These are phyloP conservation scores for Tapera naevia DNA, from an alignment of 2,797 vertebrate species.

Conservation along the genomic window DNA sequence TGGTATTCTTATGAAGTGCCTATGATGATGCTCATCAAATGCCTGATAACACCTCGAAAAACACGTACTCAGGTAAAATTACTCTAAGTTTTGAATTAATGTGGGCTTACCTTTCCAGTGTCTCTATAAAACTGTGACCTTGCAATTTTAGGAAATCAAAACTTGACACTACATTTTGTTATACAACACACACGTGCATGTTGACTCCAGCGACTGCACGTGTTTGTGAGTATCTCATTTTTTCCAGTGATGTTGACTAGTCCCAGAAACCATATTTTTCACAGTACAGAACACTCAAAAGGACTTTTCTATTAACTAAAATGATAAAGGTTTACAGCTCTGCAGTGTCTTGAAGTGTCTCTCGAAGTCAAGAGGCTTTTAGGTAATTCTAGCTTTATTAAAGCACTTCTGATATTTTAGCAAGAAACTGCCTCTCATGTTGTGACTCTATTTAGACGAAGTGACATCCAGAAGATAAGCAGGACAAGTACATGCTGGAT, in stretches of 20 bases:
- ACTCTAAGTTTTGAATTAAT: background rate
- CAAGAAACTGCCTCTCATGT: background rate
- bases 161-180: background rate
- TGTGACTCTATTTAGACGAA: background rate
- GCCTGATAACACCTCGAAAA: background rate
- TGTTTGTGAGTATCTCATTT: background rate
- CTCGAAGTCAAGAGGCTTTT: constrained; percentile 10
- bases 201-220: background rate
- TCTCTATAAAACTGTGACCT: background rate
- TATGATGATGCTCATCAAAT: background rate
- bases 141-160: background rate
- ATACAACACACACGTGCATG: fast-evolving
- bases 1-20: background rate
- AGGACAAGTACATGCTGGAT: background rate
- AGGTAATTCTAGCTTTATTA: background rate
- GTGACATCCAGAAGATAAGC: background rate
- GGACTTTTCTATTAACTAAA: background rate
- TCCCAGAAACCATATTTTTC: background rate
- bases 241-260: background rate
- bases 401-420: background rate
- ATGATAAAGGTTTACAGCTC: background rate
- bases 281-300: background rate
- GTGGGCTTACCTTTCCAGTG: background rate
- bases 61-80: background rate
- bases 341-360: background rate